Evolutionary conservation across 2,797 vertebrate species (phyloP).

Genomic region (Acanthiza pusilla): DNA sequence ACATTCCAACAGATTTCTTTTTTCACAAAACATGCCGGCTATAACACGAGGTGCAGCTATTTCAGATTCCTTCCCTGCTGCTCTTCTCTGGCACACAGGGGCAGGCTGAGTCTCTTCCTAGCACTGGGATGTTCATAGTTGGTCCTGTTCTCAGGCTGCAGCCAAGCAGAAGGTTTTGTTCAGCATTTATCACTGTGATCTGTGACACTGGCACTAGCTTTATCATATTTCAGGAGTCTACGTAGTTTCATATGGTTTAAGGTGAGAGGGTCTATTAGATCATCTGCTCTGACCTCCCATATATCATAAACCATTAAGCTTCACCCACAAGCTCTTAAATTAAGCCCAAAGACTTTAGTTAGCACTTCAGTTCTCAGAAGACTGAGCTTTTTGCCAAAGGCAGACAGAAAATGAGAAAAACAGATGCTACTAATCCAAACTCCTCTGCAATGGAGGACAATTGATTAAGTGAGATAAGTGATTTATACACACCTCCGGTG

Average conservation of each 20-base stretch:
- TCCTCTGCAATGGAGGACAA: constrained; percentile 23
- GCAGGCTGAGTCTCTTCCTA: neutral
- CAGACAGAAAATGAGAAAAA: constrained; percentile 48
- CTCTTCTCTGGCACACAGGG: neutral
- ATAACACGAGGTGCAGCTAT: neutral
- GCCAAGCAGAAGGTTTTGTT: constrained; percentile 35
- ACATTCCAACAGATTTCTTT: neutral
- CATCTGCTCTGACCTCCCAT: constrained; percentile 31
- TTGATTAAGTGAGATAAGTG: constrained; percentile 45
- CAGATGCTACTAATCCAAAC: constrained; percentile 32
- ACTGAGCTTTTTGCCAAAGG: constrained; percentile 45
- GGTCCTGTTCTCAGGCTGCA: neutral
- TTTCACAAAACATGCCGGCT: neutral
- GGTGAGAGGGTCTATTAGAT: constrained; percentile 53
- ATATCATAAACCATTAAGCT: constrained; percentile 51
- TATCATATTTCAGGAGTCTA: constrained; percentile 33
- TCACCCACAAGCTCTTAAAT: constrained; percentile 46
- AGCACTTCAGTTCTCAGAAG: constrained; percentile 39
- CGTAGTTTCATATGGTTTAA: constrained; percentile 46
- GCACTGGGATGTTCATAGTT: neutral
- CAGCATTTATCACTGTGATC: constrained; percentile 22
- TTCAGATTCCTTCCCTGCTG: neutral
- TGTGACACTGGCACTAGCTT: constrained; percentile 2
- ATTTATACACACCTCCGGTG: constrained; percentile 9
- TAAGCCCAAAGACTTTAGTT: constrained; percentile 53